Conservation (phyloP, 1,140 invertebrate genomes). For the Drosophila sucinea region DNA sequence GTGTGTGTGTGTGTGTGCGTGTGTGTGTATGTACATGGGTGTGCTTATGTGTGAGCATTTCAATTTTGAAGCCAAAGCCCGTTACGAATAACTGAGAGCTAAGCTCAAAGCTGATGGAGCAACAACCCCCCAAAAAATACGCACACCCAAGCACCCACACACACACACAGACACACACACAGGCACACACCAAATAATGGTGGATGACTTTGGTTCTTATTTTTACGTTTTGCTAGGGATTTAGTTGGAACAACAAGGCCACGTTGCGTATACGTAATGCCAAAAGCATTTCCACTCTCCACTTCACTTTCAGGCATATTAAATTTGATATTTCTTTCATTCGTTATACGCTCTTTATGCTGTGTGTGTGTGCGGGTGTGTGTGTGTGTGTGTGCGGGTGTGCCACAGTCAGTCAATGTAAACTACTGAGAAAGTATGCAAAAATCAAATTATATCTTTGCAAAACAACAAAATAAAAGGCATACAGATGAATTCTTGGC, state of each 20-base stretch:
- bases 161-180: background rate
- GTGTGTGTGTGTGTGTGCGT: conserved; percentile 14
- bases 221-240: conserved; percentile 22
- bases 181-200: background rate
- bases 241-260: conserved; percentile 17
- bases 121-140: conserved; percentile 34
- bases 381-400: too few species aligned
- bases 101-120: conserved; percentile 39
- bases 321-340: conserved; percentile 41
- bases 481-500: conserved; percentile 20
- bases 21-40: conserved; percentile 10
- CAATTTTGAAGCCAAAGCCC: conserved; percentile 59
- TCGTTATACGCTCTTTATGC: background rate
- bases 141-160: conserved; percentile 3
- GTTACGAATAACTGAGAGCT: conserved; percentile 24
- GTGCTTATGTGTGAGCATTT: conserved; percentile 45
- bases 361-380: background rate
- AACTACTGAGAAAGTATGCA: conserved; percentile 36
- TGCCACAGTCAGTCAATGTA: background rate
- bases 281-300: conserved; percentile 18
- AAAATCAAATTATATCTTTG: conserved; percentile 58
- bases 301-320: conserved; percentile 24
- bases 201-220: conserved; percentile 10
- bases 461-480: conserved; percentile 39
- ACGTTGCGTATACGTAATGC: conserved; percentile 45